phyloP scores from a whole-genome alignment of 2,113 vertebrate genomes.

The Fukomys damarensis region DNA sequence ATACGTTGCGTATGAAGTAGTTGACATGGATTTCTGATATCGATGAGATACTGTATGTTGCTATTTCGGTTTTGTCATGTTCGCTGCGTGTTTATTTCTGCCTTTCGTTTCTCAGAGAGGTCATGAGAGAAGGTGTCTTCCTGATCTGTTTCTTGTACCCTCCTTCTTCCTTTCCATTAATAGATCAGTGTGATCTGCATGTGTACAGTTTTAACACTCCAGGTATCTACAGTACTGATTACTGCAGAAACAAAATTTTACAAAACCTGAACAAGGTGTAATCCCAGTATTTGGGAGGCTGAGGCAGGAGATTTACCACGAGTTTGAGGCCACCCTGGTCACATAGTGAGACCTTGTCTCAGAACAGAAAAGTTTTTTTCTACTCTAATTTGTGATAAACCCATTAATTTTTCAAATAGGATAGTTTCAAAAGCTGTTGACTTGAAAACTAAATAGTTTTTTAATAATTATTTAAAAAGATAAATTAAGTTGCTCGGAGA shows the following conservation, averaged over 20 bases:
- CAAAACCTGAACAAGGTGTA: neutral
- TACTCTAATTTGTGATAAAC: neutral
- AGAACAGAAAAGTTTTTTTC: neutral
- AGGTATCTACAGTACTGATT: neutral
- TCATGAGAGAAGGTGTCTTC: neutral
- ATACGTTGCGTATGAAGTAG: neutral
- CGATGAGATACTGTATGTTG: neutral
- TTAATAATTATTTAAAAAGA: neutral
- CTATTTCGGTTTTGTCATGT: neutral
- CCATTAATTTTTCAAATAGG: neutral
- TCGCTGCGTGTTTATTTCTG: neutral
- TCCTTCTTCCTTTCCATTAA: neutral
- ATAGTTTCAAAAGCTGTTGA: neutral
- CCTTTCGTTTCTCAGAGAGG: neutral
- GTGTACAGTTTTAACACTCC: slow-evolving; percentile 7
- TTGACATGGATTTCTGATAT: neutral
- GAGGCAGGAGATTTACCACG: neutral
- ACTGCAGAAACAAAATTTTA: neutral
- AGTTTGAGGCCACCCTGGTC: neutral
- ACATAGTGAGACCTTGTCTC: neutral
- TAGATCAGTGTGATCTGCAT: neutral
- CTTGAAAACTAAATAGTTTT: slow-evolving; percentile 40
- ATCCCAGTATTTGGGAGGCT: neutral
- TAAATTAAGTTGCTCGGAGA: neutral
- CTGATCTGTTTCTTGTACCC: neutral